A percentile compares a stretch with the other conserved stretches of the same genome.
phyloP scores from a whole-genome alignment of 2,113 vertebrate species.

The Corydoras maculifer region DNA sequence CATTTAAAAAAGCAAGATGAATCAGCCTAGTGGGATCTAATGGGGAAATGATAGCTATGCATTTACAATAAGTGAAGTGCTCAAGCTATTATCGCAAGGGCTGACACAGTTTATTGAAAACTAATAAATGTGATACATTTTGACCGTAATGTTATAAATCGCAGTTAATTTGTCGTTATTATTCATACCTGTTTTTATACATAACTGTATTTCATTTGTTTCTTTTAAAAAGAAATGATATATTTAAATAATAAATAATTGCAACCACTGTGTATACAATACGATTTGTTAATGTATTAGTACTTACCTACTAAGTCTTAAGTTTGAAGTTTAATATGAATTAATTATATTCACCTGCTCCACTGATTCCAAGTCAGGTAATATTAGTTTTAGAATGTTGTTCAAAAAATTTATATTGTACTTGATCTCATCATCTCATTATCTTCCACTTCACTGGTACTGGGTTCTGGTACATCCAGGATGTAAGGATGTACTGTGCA shows the following conservation, averaged over 20 bases:
- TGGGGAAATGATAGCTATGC: conserved; percentile 34
- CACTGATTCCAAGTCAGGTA: no score
- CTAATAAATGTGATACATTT: conserved; percentile 36
- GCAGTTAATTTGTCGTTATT: conserved; percentile 26
- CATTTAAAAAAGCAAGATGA: conserved; percentile 27
- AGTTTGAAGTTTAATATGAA: no score
- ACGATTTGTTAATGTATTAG: no score
- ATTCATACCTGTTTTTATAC: conserved; percentile 8
- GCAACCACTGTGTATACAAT: not conserved
- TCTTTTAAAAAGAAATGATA: conserved; percentile 6
- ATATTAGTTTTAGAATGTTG: no score
- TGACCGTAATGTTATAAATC: conserved; percentile 25
- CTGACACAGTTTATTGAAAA: conserved; percentile 27
- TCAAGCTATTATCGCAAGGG: conserved; percentile 21
- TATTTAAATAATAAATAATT: conserved; percentile 25
- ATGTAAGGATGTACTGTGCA: no score
- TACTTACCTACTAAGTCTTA: no score
- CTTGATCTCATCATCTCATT: no score
- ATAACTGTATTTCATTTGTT: conserved; percentile 6
- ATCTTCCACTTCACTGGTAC: no score
- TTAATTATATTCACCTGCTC: no score
- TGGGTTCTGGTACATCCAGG: no score
- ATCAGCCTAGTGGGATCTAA: conserved; percentile 22
- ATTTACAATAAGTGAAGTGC: conserved; percentile 31
- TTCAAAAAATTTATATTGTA: no score